phyloP scores from a whole-genome alignment of 1,140 invertebrate genomes.

The Drosophila repletoides region DNA sequence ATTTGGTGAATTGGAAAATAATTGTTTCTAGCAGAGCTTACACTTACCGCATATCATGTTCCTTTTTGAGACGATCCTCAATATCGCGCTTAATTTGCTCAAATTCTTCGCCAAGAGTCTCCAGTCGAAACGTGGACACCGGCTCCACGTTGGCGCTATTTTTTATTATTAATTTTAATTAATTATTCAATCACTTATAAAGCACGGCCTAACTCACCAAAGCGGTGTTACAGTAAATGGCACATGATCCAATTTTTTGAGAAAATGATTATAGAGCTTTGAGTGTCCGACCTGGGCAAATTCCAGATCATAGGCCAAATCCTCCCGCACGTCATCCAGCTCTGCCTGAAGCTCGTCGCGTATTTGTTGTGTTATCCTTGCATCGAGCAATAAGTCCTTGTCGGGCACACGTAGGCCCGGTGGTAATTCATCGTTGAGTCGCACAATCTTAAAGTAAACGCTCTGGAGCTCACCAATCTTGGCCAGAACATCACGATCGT shows the following conservation, averaged over 20 bases:
- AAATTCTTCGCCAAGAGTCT: constrained; percentile 85
- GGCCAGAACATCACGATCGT: constrained; percentile 84
- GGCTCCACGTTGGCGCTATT: constrained; percentile 23
- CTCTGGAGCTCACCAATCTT: constrained; percentile 59
- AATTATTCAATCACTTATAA: background rate
- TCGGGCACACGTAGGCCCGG: constrained; percentile 84
- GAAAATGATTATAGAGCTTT: constrained; percentile 88
- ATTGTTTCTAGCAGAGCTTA: background rate
- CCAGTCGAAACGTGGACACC: constrained; percentile 84
- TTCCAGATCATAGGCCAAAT: constrained; percentile 86
- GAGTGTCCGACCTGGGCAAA: constrained; percentile 87
- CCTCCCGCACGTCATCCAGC: constrained; percentile 84
- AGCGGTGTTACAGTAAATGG: constrained; percentile 86
- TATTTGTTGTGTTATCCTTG: constrained; percentile 85
- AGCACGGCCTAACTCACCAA: constrained; percentile 53
- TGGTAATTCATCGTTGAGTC: constrained; percentile 85
- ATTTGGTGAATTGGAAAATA: background rate
- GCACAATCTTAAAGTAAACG: constrained; percentile 54
- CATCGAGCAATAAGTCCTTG: constrained; percentile 86
- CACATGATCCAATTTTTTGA: constrained; percentile 86
- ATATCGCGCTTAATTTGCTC: constrained; percentile 83
- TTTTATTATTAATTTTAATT: no score
- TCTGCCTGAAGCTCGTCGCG: constrained; percentile 85
- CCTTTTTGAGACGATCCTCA: constrained; percentile 84
- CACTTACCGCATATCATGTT: constrained; percentile 77